Base-by-base conservation (phyloP, 2,797 vertebrate species). In the Picus viridis region DNA sequence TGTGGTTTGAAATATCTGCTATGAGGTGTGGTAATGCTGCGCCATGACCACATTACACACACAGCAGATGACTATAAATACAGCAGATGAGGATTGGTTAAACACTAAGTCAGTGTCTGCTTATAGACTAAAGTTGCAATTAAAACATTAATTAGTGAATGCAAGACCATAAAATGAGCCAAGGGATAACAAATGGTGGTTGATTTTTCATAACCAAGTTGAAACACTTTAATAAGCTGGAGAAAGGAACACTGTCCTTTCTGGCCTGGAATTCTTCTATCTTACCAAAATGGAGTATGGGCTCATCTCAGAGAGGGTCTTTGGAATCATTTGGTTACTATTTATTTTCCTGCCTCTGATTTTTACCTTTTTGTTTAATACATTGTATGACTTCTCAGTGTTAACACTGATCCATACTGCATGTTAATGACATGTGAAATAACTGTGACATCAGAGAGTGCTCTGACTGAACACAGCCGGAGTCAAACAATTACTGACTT, bases 41-140 rank as follows among this genome's bases (percentile, higher is more conserved):
- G 29, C 63, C 12, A 3, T 20, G 34, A 22, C 30, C 15, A 7
- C 0, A 0, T 34, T 43, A 27, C 5, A 9, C 19, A 10, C 12
- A 23, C 2, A 29, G 16, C 7, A 63, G 30, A 29, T 34, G 2
- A 59, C 6, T 23, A 20, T 4, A 2, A 72, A 47, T 20, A 7
- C 4, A 51, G 12, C 20, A 69, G 69, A 86, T 47, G 23, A 77
- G 17, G 54, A 39, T 29, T 71, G 14, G 65, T 93, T 77, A 56
- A 92, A 54, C 19, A 16, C 20, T 19, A 61, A 64, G 14, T 39
- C 47, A n/a, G 1, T 61, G 7, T 32, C 27, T 81, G 22, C 49
- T 74, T 56, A 2, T 2, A 83, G 72, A 74, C 68, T 78, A 47
- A 86, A 78, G 39, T 24, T 81, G 45, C 26, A 36, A 32, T 73